These are phyloP conservation scores for Burhinus oedicnemus DNA, from an alignment of 2,113 vertebrate species.

Conservation along the genomic window DNA sequence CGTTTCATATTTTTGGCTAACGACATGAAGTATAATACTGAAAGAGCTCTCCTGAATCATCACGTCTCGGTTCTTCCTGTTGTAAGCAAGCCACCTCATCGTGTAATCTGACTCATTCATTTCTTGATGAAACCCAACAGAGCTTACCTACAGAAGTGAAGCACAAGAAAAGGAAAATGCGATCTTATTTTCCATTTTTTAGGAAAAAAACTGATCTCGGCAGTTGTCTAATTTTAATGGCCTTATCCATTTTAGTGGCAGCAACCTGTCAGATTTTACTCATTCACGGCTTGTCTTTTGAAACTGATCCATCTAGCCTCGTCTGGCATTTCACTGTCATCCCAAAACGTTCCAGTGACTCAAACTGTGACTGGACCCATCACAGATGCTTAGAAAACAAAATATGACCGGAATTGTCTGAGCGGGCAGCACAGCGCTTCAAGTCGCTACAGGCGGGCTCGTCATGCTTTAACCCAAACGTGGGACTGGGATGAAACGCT, in stretches of 20 bases:
- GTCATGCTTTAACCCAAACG: accelerated
- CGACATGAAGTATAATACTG: not conserved
- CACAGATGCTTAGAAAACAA: accelerated
- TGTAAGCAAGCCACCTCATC: not conserved
- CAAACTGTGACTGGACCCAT: accelerated
- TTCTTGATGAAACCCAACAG: not conserved
- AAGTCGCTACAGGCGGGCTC: accelerated
- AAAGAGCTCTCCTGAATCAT: not conserved
- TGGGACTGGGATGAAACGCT: accelerated
- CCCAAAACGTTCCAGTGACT: too few relatives aligned
- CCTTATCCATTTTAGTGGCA: accelerated
- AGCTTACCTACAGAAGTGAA: not conserved
- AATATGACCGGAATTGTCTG: accelerated
- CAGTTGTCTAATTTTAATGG: too few relatives aligned
- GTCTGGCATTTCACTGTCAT: accelerated
- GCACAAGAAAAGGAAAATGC: accelerated
- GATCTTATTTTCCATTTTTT: not conserved
- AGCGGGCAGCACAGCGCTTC: accelerated
- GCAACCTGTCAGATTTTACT: accelerated
- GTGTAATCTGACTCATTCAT: accelerated
- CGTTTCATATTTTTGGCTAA: not conserved
- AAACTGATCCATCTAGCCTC: accelerated
- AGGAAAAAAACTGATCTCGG: accelerated
- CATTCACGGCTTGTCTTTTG: not conserved
- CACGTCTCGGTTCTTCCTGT: not conserved